These are phyloP conservation scores for Desmodus rotundus DNA, from an alignment of 2,113 vertebrate species.

Conservation along the genomic window DNA sequence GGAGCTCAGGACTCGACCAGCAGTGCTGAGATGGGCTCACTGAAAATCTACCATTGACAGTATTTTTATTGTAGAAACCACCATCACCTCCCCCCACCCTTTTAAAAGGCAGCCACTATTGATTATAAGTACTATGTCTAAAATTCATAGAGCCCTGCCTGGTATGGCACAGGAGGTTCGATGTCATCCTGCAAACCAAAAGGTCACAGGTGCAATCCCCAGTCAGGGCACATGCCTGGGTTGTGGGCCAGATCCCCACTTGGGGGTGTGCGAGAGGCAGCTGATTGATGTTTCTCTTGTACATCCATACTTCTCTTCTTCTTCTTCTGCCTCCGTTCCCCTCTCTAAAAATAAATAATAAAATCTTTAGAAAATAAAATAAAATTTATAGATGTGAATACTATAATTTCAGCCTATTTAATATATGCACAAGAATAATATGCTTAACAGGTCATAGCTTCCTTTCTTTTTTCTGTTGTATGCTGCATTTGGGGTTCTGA, in stretches of 20 bases:
- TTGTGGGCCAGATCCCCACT: too few species aligned
- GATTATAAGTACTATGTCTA: conserved; percentile 1
- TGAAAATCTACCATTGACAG: not conserved
- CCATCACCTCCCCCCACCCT: not conserved
- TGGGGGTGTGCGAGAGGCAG: too few species aligned
- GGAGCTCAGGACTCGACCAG: not conserved
- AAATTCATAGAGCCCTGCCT: not conserved
- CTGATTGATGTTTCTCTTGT: too few species aligned
- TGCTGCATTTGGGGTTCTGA: not conserved
- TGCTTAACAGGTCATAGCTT: conserved; percentile 35
- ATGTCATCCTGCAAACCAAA: too few species aligned
- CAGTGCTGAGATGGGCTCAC: not conserved
- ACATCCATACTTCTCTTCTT: too few species aligned
- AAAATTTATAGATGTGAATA: not conserved
- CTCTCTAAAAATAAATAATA: too few species aligned
- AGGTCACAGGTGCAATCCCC: too few species aligned
- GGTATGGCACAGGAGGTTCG: too few species aligned
- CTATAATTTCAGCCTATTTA: conserved; percentile 44
- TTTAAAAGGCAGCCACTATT: conserved; percentile 28
- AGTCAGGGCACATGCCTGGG: too few species aligned
- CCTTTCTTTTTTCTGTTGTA: conserved; percentile 17
- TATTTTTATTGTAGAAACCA: not conserved
- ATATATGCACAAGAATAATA: conserved; percentile 40
- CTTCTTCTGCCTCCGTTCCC: too few species aligned
- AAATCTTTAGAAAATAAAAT: too few species aligned